Conservation (phyloP, 2,797 vertebrate species). For the Manis pentadactyla region DNA sequence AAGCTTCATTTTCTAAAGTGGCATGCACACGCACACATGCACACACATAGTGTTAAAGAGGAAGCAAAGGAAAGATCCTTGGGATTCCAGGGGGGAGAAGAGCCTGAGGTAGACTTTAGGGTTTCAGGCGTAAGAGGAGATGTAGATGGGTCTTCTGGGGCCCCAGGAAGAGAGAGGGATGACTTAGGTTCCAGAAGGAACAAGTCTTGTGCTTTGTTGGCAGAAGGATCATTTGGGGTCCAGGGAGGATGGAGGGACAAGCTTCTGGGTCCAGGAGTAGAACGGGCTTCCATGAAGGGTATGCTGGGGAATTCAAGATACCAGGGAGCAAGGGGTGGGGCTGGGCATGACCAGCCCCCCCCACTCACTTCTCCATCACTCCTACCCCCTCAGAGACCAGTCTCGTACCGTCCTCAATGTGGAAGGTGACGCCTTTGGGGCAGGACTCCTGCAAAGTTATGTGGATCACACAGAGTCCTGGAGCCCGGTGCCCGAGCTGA, state of each 20-base stretch:
- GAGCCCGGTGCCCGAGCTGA: constrained; percentile 77
- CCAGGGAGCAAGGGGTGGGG: too few relatives aligned
- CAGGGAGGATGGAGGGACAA: not conserved
- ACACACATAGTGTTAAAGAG: not conserved
- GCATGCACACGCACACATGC: not conserved
- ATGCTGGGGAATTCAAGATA: not conserved
- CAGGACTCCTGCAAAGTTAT: constrained; percentile 91
- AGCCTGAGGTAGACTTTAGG: not conserved
- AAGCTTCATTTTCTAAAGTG: not conserved
- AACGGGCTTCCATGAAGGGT: not conserved
- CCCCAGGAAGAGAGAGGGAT: not conserved
- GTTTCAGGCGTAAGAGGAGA: not conserved
- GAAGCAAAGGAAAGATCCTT: not conserved
- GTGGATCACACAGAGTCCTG: constrained; percentile 83
- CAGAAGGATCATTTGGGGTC: not conserved
- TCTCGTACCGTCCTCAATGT: constrained; percentile 94
- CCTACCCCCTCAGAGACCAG: constrained; percentile 88
- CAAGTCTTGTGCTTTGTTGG: too few relatives aligned
- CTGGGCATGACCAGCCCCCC: too few relatives aligned
- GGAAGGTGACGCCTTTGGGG: constrained; percentile 94
- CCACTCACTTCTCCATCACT: not conserved
- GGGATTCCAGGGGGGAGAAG: not conserved
- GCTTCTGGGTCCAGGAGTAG: not conserved
- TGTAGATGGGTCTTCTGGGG: not conserved
- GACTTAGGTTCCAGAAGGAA: not conserved